These are phyloP conservation scores for Pyrochroa serraticornis DNA, from an alignment of 2,888 invertebrate genomes.

Conservation along the genomic window DNA sequence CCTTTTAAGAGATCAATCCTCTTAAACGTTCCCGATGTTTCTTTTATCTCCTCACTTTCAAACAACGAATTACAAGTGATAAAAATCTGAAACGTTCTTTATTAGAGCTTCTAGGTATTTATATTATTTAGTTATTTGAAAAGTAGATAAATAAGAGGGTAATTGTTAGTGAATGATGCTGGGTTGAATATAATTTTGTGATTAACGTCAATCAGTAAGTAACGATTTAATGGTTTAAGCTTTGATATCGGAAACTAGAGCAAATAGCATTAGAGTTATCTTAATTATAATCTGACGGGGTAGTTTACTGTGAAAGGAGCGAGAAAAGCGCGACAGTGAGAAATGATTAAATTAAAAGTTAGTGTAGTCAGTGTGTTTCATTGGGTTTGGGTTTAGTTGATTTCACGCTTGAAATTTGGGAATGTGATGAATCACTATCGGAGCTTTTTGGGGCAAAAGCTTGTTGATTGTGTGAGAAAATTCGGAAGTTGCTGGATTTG, in stretches of 20 bases:
- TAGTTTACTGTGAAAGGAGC: constrained; percentile 18
- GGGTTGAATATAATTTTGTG: neutral
- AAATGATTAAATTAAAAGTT: constrained; percentile 19
- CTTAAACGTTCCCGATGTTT: too few species aligned
- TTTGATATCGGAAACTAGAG: constrained; percentile 15
- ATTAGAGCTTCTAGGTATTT: too few species aligned
- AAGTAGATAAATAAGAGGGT: too few species aligned
- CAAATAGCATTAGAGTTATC: constrained; percentile 15
- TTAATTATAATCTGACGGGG: constrained; percentile 19
- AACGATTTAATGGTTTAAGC: constrained; percentile 11
- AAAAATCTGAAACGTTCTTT: too few species aligned
- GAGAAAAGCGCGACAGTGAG: constrained; percentile 18
- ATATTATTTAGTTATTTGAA: too few species aligned
- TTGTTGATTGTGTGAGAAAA: neutral
- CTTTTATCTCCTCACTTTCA: too few species aligned
- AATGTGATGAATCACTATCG: neutral
- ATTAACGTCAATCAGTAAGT: constrained; percentile 4
- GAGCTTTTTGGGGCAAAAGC: neutral
- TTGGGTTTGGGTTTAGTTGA: constrained; percentile 5
- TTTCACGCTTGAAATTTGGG: neutral
- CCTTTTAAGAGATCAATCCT: too few species aligned
- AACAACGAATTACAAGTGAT: too few species aligned
- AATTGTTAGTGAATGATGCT: neutral
- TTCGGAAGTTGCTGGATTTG: neutral
- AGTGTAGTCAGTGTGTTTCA: constrained; percentile 10